phyloP scores from a whole-genome alignment of 2,888 invertebrate species.

The Hypsopygia costalis region DNA sequence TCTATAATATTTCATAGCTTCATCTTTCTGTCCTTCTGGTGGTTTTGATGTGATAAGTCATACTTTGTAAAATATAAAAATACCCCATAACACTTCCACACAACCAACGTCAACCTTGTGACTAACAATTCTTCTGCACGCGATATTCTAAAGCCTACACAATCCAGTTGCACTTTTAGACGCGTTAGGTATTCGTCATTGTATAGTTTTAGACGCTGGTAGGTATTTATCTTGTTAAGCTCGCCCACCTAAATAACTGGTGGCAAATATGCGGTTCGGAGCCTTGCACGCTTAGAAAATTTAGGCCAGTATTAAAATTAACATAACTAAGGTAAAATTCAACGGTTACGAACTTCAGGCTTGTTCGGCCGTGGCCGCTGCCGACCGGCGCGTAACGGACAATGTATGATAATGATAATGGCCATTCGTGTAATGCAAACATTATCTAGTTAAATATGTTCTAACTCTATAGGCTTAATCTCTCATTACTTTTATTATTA shows the following conservation, averaged over 20 bases:
- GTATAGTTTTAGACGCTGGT: conserved; percentile 13
- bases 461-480: conserved; percentile 31
- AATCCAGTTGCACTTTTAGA: conserved; percentile 11
- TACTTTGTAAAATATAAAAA: conserved; percentile 21
- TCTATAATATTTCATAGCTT: no score
- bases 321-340: conserved; percentile 50
- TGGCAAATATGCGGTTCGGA: conserved; percentile 50
- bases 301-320: conserved; percentile 51
- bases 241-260: conserved; percentile 42
- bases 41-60: conserved; percentile 13
- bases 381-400: conserved; percentile 42
- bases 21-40: no score
- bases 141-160: conserved; percentile 9
- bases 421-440: conserved; percentile 38
- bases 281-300: conserved; percentile 52
- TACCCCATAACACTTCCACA: conserved; percentile 53
- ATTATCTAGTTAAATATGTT: conserved; percentile 19
- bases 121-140: conserved; percentile 75
- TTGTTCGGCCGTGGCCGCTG: conserved; percentile 57
- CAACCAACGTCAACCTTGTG: conserved; percentile 65
- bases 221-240: conserved; percentile 30
- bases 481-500: neutral
- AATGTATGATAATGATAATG: conserved; percentile 60
- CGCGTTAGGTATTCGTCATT: neutral
- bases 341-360: conserved; percentile 31